These are phyloP conservation scores for Piscicola geometra DNA, from an alignment of 2,888 invertebrate species.

Conservation along the genomic window DNA sequence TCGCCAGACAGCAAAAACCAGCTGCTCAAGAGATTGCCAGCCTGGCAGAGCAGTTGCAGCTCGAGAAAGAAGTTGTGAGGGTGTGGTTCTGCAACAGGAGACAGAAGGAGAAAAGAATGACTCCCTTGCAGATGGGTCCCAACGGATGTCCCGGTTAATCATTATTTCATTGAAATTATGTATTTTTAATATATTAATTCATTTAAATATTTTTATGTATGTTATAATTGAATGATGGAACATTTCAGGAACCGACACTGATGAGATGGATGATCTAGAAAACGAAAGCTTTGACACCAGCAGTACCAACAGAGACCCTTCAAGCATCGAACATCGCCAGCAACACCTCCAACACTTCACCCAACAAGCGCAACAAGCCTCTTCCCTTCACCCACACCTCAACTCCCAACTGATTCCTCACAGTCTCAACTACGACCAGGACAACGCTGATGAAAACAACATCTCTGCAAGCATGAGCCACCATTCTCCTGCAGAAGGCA, in stretches of 20 bases:
- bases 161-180: not conserved
- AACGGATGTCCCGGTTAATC: slow-evolving; percentile 46
- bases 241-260: slow-evolving; percentile 26
- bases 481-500: not conserved
- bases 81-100: slow-evolving; percentile 63
- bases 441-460: slow-evolving; percentile 7
- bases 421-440: slow-evolving; percentile 6
- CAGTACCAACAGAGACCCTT: not conserved
- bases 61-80: slow-evolving; percentile 85
- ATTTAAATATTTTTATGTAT: not conserved
- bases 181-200: slow-evolving; percentile 5
- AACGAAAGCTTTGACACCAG: slow-evolving; percentile 11
- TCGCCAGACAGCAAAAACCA: slow-evolving; percentile 98
- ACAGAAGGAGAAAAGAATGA: slow-evolving; percentile 96
- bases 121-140: slow-evolving; percentile 61
- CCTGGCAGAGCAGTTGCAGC: slow-evolving; percentile 88
- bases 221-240: not conserved
- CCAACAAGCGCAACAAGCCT: no score
- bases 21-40: slow-evolving; percentile 95
- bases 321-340: slow-evolving; percentile 8
- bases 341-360: not conserved
- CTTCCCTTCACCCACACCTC: not conserved
- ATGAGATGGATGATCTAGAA: slow-evolving; percentile 24
- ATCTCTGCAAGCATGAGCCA: not conserved
- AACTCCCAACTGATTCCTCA: slow-evolving; percentile 9